Percentiles rank a stretch among this genome's conserved stretches.
Conservation (phyloP, 2,888 invertebrate species). For the Sarcophaga subvicina region DNA sequence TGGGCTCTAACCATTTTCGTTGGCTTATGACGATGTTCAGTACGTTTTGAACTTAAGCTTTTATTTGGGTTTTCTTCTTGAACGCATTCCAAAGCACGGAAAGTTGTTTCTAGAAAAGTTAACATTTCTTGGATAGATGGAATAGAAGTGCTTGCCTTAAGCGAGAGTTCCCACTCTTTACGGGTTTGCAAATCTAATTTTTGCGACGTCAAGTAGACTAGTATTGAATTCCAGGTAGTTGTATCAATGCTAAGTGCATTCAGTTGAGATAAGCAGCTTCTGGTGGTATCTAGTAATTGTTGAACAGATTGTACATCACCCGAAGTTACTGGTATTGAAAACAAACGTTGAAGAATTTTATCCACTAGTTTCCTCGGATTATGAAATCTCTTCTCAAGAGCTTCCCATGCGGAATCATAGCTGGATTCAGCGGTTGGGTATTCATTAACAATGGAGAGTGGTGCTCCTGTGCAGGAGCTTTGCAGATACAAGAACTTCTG, state of each 20-base stretch:
- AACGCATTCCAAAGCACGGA: no score
- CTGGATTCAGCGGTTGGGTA: slow-evolving; percentile 54
- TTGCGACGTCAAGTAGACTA: slow-evolving; percentile 10
- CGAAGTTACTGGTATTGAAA: slow-evolving; percentile 35
- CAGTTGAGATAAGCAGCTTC: slow-evolving; percentile 13
- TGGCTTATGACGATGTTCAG: slow-evolving; percentile 24
- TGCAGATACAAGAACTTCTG: slow-evolving; percentile 57
- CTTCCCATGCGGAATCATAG: slow-evolving; percentile 46
- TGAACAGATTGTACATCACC: slow-evolving; percentile 45
- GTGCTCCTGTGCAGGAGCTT: slow-evolving; percentile 36
- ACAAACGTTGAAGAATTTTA: slow-evolving; percentile 48
- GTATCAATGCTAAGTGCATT: slow-evolving; percentile 11
- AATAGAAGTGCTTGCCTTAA: slow-evolving; percentile 26
- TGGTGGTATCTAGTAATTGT: slow-evolving; percentile 49
- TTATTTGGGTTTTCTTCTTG: slow-evolving; percentile 28
- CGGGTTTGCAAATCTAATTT: slow-evolving; percentile 2
- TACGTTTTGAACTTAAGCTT: not conserved
- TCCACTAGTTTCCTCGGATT: slow-evolving; percentile 27
- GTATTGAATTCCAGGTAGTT: slow-evolving; percentile 22
- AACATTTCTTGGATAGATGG: slow-evolving; percentile 38
- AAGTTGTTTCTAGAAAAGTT: slow-evolving; percentile 50
- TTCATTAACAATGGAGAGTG: slow-evolving; percentile 36
- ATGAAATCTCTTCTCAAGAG: slow-evolving; percentile 41
- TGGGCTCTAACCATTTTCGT: slow-evolving; percentile 26
- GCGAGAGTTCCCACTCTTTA: slow-evolving; percentile 25